Evolutionary conservation across 2,113 vertebrate species (phyloP), one percentile per base, ranked within the genome.

Genomic region (Lepisosteus oculatus): DNA sequence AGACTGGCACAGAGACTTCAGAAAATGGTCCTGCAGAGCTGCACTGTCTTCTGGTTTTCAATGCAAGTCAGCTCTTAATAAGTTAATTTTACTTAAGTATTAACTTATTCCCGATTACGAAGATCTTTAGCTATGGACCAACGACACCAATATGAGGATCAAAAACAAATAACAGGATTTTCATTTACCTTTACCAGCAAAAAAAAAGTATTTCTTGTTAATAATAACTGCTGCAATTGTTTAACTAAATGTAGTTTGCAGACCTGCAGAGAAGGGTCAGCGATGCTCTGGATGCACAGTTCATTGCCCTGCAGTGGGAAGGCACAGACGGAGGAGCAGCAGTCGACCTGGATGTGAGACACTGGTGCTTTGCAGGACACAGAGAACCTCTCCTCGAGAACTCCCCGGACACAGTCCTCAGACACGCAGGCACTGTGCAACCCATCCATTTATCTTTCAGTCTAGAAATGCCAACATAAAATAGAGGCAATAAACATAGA

Each of bases 271-370:
- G 78, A 17, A 2, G 68, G 57, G 70, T 77, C 76, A n/a, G 9
- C 0, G 8, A 71, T 69, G 41, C 66, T 85, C 90, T 93, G 91
- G 68, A 97, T 1, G 8, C 89, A 83, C 2, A 97, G 83, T 0
- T 88, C 76, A 3, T 82, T 91, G 51, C 74, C 72, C 12, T 84
- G 68, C 5, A 77, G 8, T 0, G 95, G 90, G 57, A 95, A 86
- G 3, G 90, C 93, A 55, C 86, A 94, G 61, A 78, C 79, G 0
- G 17, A 78, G 1, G 41, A 43, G 12, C 85, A 77, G 61, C 94
- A 95, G 0, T 92, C 90, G 0, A 94, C 85, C 80, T 94, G 95
- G 11, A 84, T 78, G 0, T 93, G 90, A 0, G 87, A 85, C 1
- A 83, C 77, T 0, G 85, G 57, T 61, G 73, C 56, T 1, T 68